A percentile compares a stretch with the other conserved stretches of the same genome.
Evolutionary conservation across 1,140 invertebrate species (phyloP).

Genomic region (Drosophila subpulchrella): DNA sequence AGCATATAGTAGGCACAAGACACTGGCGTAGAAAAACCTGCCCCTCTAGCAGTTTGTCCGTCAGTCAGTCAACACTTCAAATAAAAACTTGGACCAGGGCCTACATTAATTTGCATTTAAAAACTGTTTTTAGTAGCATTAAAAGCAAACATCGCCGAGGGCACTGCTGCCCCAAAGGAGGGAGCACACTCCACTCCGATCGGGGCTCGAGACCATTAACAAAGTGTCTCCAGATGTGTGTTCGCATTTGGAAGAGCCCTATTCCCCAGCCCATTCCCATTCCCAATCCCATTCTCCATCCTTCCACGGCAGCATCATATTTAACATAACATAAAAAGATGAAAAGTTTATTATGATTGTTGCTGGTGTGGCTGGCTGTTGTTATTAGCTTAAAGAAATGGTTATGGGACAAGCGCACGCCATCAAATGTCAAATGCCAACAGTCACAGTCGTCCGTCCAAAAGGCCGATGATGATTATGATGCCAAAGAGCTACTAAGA

Average conservation of each 20-base stretch:
- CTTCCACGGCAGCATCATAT: conserved; percentile 64
- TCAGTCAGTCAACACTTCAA: conserved; percentile 78
- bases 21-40: conserved; percentile 44
- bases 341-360: conserved; percentile 83
- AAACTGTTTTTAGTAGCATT: conserved; percentile 81
- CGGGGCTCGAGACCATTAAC: conserved; percentile 63
- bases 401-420: conserved; percentile 75
- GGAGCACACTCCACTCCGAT: conserved; percentile 12
- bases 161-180: conserved; percentile 16
- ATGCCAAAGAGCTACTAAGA: conserved; percentile 9
- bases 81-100: conserved; percentile 62
- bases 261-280: neutral
- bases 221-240: conserved; percentile 81
- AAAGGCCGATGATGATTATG: conserved; percentile 30
- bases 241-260: conserved; percentile 29
- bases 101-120: conserved; percentile 82
- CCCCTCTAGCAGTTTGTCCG: conserved; percentile 21
- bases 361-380: conserved; percentile 51
- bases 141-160: conserved; percentile 66
- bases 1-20: conserved; percentile 20
- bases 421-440: conserved; percentile 74
- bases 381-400: conserved; percentile 78
- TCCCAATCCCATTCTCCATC: conserved; percentile 15
- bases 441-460: conserved; percentile 38
- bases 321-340: conserved; percentile 83